Evolutionary conservation across 2,888 invertebrate genomes (phyloP).

Genomic region (Acrobasis consociella): DNA sequence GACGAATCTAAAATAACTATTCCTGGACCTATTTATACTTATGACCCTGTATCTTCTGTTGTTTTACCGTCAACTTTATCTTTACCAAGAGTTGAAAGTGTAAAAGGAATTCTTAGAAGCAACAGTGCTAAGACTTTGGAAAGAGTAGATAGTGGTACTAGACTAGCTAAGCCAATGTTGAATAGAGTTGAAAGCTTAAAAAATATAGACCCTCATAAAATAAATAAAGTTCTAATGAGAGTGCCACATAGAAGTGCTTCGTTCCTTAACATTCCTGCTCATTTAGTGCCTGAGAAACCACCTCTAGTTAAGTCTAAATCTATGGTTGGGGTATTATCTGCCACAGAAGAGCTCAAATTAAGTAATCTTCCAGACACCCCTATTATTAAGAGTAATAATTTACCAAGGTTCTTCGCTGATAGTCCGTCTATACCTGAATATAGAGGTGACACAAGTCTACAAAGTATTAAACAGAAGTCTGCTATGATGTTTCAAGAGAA

Average conservation of each 20-base stretch:
- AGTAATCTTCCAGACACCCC: conserved; percentile 76
- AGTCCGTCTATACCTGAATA: conserved; percentile 67
- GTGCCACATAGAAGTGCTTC: conserved; percentile 78
- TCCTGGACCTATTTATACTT: conserved; percentile 64
- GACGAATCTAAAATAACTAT: conserved; percentile 73
- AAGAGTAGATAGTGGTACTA: conserved; percentile 60
- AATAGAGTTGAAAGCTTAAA: conserved; percentile 75
- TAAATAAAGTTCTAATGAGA: conserved; percentile 69
- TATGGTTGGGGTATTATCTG: conserved; percentile 63
- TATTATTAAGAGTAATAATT: conserved; percentile 71
- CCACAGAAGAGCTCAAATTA: conserved; percentile 60
- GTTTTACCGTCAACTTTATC: conserved; percentile 60
- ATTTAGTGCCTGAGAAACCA: conserved; percentile 67
- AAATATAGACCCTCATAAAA: conserved; percentile 66
- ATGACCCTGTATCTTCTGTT: conserved; percentile 64
- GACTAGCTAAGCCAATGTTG: conserved; percentile 51
- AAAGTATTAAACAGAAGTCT: conserved; percentile 79
- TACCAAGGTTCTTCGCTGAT: conserved; percentile 75
- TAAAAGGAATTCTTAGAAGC: conserved; percentile 72
- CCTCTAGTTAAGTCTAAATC: conserved; percentile 71
- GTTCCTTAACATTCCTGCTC: conserved; percentile 73
- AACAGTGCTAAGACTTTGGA: conserved; percentile 67
- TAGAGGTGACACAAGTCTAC: conserved; percentile 69
- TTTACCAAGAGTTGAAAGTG: conserved; percentile 70
- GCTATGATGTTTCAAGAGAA: conserved; percentile 73